phyloP scores from a whole-genome alignment of 2,888 invertebrate species.

The Sarcophaga caerulescens region DNA sequence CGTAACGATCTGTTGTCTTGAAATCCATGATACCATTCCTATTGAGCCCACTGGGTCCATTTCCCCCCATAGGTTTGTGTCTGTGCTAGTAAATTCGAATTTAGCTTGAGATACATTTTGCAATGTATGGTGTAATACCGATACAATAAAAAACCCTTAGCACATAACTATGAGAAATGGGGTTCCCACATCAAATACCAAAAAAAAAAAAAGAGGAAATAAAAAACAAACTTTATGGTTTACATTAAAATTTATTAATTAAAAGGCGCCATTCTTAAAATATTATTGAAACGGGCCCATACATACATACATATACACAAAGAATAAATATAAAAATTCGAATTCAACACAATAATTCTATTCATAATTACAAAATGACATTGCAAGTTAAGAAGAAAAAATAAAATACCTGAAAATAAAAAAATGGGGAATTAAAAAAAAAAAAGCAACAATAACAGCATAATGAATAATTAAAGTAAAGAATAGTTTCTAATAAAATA shows the following conservation, averaged over 20 bases:
- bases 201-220: neutral
- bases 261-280: slow-evolving; percentile 59
- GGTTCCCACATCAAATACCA: neutral
- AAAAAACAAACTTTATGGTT: neutral
- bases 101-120: too few relatives aligned
- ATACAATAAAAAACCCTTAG: neutral
- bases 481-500: neutral
- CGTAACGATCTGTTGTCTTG: too few relatives aligned
- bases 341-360: neutral
- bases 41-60: too few relatives aligned
- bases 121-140: too few relatives aligned
- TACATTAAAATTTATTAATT: slow-evolving; percentile 46
- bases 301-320: too few relatives aligned
- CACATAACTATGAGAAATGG: neutral
- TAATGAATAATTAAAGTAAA: neutral
- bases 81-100: too few relatives aligned
- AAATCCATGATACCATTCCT: too few relatives aligned
- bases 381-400: slow-evolving; percentile 18
- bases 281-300: slow-evolving; percentile 4
- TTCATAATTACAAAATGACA: slow-evolving; percentile 27
- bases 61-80: too few relatives aligned
- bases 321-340: neutral
- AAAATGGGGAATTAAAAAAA: slow-evolving; percentile 10
- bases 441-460: neutral
- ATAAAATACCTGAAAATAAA: slow-evolving; percentile 1